Evolutionary conservation across 2,888 invertebrate species (phyloP).

Genomic region (Hemicrepidius hirtus): DNA sequence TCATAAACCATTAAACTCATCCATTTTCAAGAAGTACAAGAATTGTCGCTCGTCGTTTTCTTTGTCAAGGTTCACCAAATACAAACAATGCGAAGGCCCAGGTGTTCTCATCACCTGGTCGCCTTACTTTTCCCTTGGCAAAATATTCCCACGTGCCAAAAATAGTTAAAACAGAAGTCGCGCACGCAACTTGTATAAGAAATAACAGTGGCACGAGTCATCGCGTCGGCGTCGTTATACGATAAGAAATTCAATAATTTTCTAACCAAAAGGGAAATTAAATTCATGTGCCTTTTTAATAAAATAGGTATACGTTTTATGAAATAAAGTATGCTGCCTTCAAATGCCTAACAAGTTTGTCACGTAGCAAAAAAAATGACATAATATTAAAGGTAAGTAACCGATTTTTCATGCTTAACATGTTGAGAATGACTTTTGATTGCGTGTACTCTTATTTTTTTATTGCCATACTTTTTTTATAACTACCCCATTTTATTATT

Average conservation of each 20-base stretch:
- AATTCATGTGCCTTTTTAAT: conserved; percentile 10
- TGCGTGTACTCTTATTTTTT: background rate
- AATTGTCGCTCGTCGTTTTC: background rate
- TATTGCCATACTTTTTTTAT: background rate
- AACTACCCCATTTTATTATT: background rate
- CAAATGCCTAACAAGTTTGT: conserved; percentile 4
- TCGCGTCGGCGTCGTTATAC: conserved; percentile 30
- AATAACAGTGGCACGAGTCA: conserved; percentile 24
- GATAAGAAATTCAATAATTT: conserved; percentile 34
- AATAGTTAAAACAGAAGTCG: conserved; percentile 46
- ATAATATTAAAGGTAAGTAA: conserved; percentile 24
- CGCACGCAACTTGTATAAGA: conserved; percentile 25
- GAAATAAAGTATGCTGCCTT: conserved; percentile 6
- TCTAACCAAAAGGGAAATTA: conserved; percentile 22
- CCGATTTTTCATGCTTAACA: background rate
- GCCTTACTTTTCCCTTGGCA: conserved; percentile 23
- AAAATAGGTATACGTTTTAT: background rate
- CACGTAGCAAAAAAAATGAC: conserved; percentile 21
- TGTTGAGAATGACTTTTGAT: background rate
- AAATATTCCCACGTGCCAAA: conserved; percentile 51
- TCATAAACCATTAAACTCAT: too few relatives aligned
- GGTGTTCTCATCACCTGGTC: conserved; percentile 47
- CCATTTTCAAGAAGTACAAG: background rate
- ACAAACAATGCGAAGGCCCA: conserved; percentile 46
- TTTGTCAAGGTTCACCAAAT: conserved; percentile 40